Percentiles rank a stretch among this genome's conserved stretches.
Evolutionary conservation across 2,113 vertebrate species (phyloP).

Genomic region (Upupa epops): DNA sequence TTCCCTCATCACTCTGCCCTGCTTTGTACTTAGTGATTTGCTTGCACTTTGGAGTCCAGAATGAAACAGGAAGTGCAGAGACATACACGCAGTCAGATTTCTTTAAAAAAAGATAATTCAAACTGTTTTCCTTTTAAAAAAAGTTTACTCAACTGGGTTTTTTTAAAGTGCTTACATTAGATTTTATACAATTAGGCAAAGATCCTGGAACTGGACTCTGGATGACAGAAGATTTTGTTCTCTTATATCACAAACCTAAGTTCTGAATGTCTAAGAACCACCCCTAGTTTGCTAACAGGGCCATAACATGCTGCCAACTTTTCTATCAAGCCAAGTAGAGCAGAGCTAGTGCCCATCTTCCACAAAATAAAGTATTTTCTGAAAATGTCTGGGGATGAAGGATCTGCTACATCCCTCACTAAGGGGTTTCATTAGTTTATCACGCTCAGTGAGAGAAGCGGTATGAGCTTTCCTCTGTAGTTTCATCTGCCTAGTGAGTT

Average conservation of each 20-base stretch:
- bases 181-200: background rate
- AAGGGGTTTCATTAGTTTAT: background rate
- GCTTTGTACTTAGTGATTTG: background rate
- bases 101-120: background rate
- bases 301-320: background rate
- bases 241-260: background rate
- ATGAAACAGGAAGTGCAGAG: background rate
- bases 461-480: background rate
- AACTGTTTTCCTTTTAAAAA: background rate
- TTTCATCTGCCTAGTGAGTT: background rate
- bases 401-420: background rate
- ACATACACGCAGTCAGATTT: background rate
- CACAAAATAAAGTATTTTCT: background rate
- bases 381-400: background rate
- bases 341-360: background rate
- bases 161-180: background rate
- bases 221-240: background rate
- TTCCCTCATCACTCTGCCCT: background rate
- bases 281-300: background rate
- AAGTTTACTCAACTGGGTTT: background rate
- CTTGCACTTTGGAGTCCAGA: background rate
- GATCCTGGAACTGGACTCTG: background rate
- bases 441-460: background rate
- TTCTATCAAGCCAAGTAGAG: background rate
- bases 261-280: background rate